Evolutionary conservation across 2,113 vertebrate species (phyloP), one percentile per base, ranked within the genome.

Genomic region (Anhinga anhinga): DNA sequence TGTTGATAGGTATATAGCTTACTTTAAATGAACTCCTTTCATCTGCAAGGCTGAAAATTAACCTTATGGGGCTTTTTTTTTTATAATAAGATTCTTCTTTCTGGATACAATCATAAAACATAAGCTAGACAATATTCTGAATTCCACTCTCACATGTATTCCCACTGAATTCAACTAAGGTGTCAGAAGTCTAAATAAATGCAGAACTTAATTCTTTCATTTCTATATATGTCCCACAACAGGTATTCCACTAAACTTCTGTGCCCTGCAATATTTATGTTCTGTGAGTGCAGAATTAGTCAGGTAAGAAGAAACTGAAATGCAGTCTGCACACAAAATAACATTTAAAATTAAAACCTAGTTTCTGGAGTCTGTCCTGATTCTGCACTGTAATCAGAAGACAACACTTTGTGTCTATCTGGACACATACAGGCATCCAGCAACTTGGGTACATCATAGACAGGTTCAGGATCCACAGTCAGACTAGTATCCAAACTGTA

Each of bases 391-490:
- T 13, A 27, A 52, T 47, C 36, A 72, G 29, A 38, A 72, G 27
- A 16, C 19, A 62, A 53, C 3, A 38, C 3, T 63, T 61, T n/a
- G 5, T 53, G 15, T 7, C 40, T 88, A 9, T 77, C 34, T 67
- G 62, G 52, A 88, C 21, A 19, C 27, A 52, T 34, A 30, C 3
- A 36, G n/a, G 10, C 42, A 79, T 42, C 16, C 49, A 90, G 32
- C 32, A 88, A 42, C 4, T 2, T 34, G 19, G 1, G 11, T 53
- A 8, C 21, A 45, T 58, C 29, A 47, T 2, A 50, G 32, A 59
- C 0, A 8, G 5, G 15, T 62, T 87, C 53, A 66, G 23, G n/a
- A 81, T 86, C n/a, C 0, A 0, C 30, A n/a, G 5, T 34, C 29
- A 76, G 26, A 63, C 42, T 44, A 36, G 16, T 17, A 79, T n/a